Conservation (phyloP, 2,888 invertebrate genomes). For the Microctonus hyperodae region DNA sequence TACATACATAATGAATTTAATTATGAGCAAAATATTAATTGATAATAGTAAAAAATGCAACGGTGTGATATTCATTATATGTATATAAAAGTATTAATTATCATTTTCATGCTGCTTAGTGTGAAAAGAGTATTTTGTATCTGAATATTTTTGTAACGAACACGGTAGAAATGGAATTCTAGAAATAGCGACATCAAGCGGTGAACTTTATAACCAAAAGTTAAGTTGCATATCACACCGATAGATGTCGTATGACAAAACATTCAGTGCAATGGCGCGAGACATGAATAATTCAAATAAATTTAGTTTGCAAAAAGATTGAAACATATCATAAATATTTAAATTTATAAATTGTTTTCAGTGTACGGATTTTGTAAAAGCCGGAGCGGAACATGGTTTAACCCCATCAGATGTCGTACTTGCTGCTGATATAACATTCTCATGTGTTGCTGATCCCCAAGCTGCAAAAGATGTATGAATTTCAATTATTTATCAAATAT, state of each 20-base stretch:
- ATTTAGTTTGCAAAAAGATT: too few relatives aligned
- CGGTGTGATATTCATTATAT: too few relatives aligned
- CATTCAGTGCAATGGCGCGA: too few relatives aligned
- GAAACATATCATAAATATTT: too few relatives aligned
- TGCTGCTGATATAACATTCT: conserved; percentile 93
- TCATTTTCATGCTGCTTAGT: too few relatives aligned
- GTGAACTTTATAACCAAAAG: not conserved
- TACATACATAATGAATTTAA: too few relatives aligned
- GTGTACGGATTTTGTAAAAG: conserved; percentile 85
- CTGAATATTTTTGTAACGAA: too few relatives aligned
- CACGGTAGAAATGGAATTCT: not conserved
- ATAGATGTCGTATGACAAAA: conserved; percentile 2
- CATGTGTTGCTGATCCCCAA: conserved; percentile 92
- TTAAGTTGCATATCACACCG: not conserved
- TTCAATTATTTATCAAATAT: not conserved
- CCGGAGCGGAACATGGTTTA: conserved; percentile 84
- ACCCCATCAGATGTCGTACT: conserved; percentile 93
- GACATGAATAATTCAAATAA: too few relatives aligned
- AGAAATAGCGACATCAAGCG: not conserved
- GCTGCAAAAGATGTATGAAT: conserved; percentile 88
- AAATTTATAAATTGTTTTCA: conserved; percentile 61
- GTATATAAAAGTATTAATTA: too few relatives aligned
- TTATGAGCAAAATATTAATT: not conserved
- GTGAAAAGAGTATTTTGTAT: too few relatives aligned
- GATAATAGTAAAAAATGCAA: too few relatives aligned